These are phyloP conservation scores for Chondrilla cf. caribensis DNA, from an alignment of 37 sponge, comb jelly and placozoan genomes.

Conservation along the genomic window DNA sequence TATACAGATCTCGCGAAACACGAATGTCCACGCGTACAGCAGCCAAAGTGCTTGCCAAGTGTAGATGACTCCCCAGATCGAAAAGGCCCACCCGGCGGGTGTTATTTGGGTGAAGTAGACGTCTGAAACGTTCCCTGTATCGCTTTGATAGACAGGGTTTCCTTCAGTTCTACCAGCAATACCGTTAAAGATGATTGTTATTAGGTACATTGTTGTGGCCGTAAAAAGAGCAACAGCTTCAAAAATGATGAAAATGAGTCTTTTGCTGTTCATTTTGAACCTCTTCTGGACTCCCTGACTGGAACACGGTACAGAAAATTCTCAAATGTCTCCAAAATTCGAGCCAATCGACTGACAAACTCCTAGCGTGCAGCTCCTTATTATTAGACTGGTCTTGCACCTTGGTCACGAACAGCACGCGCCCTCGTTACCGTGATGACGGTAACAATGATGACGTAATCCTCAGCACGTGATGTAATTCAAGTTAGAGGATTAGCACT, in stretches of 20 bases:
- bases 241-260: not conserved
- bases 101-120: constrained; percentile 35
- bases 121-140: constrained; percentile 23
- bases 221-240: not conserved
- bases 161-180: not conserved
- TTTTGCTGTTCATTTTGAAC: too few species aligned
- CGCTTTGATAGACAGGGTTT: constrained; percentile 4
- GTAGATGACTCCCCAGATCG: constrained; percentile 66
- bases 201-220: not conserved
- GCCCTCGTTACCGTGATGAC: too few species aligned
- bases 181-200: not conserved
- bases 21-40: constrained; percentile 57
- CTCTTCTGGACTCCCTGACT: too few species aligned
- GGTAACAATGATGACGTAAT: too few species aligned
- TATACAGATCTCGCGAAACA: constrained; percentile 14
- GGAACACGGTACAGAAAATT: too few species aligned
- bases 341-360: too few species aligned
- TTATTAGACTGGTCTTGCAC: too few species aligned
- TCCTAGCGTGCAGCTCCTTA: too few species aligned
- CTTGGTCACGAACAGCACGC: too few species aligned
- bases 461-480: too few species aligned
- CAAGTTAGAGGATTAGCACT: too few species aligned
- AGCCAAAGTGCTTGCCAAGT: constrained; percentile 59
- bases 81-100: constrained; percentile 55
- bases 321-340: too few species aligned